Evolutionary conservation across 2,888 invertebrate species (phyloP), one percentile per base, ranked within the genome.

Genomic region (Chrysotoxum bicinctum): DNA sequence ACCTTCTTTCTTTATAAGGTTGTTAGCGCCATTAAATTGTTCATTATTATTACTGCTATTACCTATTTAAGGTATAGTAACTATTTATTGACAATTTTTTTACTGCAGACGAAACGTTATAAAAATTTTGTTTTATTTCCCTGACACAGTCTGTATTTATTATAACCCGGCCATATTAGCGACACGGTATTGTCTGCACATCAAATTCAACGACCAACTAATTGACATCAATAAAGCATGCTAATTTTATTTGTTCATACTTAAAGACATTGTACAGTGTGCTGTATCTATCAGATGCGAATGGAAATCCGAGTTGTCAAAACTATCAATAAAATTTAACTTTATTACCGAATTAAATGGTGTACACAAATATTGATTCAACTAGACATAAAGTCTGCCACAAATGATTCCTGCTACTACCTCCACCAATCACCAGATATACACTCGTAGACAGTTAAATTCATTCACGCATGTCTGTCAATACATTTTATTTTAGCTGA

Each of bases 201-300:
- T 85, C 72, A 85, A 85, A 85, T 64, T 62, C 72, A 85, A 85
- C 81, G 77, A 85, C 81, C 85, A 81, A 77, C 81, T 85, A 85
- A 85, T 85, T 81, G 85, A 77, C 81, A 85, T 73, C 76, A 76
- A 85, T 85, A 85, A 85, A 85, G 62, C 54, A 77, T 80, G 64
- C 76, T 81, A 81, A 85, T 85, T 85, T 81, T 73, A 81, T 81
- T 81, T 73, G 56, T 76, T 81, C 76, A 73, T 75, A 58, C 37
- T 23, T 58, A 58, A 19, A 43, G 43, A 16, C 32, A 16, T 43
- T 62, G 14, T 16, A 43, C n/a, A 4, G 21, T 3, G 6, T 26
- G 26, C 9, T 21, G 10, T 21, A 43, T 73, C 12, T 48, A 37
- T 21, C 16, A 12, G 52, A 50, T 50, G 58, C 23, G 62, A 62